These are phyloP conservation scores for Sapayoa aenigma DNA, from an alignment of 2,113 vertebrate genomes.

Conservation along the genomic window DNA sequence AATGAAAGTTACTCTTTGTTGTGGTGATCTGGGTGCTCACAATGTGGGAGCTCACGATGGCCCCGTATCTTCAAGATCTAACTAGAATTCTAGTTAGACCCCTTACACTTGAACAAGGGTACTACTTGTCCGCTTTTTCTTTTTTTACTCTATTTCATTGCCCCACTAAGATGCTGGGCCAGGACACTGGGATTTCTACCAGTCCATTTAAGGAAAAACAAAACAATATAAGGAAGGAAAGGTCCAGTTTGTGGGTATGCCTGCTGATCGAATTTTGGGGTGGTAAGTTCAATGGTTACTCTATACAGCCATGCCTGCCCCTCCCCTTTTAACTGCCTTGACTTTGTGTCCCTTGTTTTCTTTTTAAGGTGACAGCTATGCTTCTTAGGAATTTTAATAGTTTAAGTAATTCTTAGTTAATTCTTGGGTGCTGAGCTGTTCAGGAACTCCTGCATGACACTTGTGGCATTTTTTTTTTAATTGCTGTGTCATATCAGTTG, in stretches of 20 bases:
- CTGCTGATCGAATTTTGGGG: slow-evolving; percentile 62
- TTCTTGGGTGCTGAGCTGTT: slow-evolving; percentile 1
- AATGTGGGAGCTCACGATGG: neutral
- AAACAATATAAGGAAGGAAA: slow-evolving; percentile 65
- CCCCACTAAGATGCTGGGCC: slow-evolving; percentile 67
- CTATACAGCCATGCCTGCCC: slow-evolving; percentile 53
- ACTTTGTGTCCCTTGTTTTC: slow-evolving; percentile 22
- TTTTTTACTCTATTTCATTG: slow-evolving; percentile 65
- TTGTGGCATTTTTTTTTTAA: neutral
- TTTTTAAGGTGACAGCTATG: slow-evolving; percentile 44
- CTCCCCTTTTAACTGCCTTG: slow-evolving; percentile 44
- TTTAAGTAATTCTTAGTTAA: neutral
- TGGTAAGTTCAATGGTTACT: slow-evolving; percentile 67
- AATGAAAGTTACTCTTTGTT: neutral
- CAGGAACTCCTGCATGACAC: slow-evolving; percentile 45
- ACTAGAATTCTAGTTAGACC: slow-evolving; percentile 57
- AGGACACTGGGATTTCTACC: slow-evolving; percentile 67
- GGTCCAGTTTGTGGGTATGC: slow-evolving; percentile 65
- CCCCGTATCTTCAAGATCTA: slow-evolving; percentile 17
- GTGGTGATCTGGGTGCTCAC: slow-evolving; percentile 21
- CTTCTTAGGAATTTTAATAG: slow-evolving; percentile 18
- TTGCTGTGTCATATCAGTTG: slow-evolving; percentile 3
- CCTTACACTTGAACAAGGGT: slow-evolving; percentile 47
- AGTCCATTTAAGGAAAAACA: slow-evolving; percentile 68
- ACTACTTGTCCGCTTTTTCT: slow-evolving; percentile 63